phyloP scores from a whole-genome alignment of 1,140 invertebrate species.

The Brevipalpus yothersi region DNA sequence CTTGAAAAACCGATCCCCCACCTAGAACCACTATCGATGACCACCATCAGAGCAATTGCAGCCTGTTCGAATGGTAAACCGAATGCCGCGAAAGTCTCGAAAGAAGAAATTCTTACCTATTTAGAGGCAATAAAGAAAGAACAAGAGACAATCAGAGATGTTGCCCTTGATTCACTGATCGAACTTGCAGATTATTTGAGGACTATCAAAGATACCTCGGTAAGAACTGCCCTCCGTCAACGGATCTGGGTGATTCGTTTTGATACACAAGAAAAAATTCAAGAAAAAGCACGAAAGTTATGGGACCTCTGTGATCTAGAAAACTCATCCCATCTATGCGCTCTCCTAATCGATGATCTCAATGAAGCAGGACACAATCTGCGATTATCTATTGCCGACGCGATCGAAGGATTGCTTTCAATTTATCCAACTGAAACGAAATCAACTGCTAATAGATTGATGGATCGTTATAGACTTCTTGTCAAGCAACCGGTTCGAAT shows the following conservation, averaged over 20 bases:
- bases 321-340: constrained; percentile 11
- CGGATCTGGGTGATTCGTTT: constrained; percentile 51
- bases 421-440: constrained; percentile 27
- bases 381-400: constrained; percentile 45
- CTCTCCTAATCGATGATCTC: constrained; percentile 39
- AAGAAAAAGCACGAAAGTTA: constrained; percentile 1
- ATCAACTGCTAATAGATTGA: constrained; percentile 32
- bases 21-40: constrained; percentile 45
- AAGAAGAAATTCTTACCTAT: constrained; percentile 46
- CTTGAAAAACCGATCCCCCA: constrained; percentile 36
- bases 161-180: constrained; percentile 33
- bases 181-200: not conserved
- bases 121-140: constrained; percentile 47
- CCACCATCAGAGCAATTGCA: constrained; percentile 47
- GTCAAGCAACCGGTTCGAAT: constrained; percentile 2
- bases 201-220: constrained; percentile 22
- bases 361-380: constrained; percentile 50
- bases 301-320: constrained; percentile 1
- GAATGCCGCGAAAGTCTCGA: constrained; percentile 31
- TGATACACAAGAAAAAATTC: constrained; percentile 24
- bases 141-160: constrained; percentile 43
- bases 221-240: constrained; percentile 33
- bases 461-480: constrained; percentile 50
- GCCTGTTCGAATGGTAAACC: constrained; percentile 34
- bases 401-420: constrained; percentile 39